phyloP scores from a whole-genome alignment of 2,797 vertebrate genomes.

The Perdix hodgsoniae region DNA sequence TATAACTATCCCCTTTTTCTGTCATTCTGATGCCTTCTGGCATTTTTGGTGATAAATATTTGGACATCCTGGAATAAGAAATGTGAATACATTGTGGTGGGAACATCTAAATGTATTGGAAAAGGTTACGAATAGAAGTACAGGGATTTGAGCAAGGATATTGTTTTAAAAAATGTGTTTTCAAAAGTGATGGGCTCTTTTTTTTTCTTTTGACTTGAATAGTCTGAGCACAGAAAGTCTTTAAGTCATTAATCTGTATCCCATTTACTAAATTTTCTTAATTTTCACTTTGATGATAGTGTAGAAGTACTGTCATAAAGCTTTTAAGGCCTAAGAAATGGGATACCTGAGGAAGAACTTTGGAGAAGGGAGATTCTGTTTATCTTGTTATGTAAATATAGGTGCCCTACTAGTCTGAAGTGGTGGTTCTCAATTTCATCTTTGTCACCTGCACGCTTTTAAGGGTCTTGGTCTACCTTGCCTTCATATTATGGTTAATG shows the following conservation, averaged over 20 bases:
- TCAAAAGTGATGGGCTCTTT: not conserved
- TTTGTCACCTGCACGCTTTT: not conserved
- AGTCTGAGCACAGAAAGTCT: not conserved
- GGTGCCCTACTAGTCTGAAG: not conserved
- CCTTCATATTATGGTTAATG: not conserved
- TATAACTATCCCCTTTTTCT: conserved; percentile 25
- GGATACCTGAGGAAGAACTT: not conserved
- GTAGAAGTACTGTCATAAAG: not conserved
- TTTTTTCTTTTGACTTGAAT: not conserved
- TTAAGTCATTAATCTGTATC: not conserved
- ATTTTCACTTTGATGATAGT: not conserved
- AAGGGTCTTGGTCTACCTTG: not conserved
- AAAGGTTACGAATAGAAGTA: conserved; percentile 37
- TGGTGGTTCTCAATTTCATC: not conserved
- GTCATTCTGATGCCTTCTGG: conserved; percentile 53
- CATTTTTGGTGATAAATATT: conserved; percentile 55
- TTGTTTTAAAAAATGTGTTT: not conserved
- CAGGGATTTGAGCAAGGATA: not conserved
- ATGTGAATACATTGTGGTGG: conserved; percentile 14
- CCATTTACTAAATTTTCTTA: not conserved
- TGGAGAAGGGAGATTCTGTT: not conserved
- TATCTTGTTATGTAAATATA: not conserved
- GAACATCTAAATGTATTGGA: conserved; percentile 44
- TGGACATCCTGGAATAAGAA: conserved; percentile 23
- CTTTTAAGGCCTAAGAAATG: not conserved